Evolutionary conservation across 2,888 invertebrate genomes (phyloP), one percentile per base, ranked within the genome.

Genomic region (Temnothorax unifasciatus): DNA sequence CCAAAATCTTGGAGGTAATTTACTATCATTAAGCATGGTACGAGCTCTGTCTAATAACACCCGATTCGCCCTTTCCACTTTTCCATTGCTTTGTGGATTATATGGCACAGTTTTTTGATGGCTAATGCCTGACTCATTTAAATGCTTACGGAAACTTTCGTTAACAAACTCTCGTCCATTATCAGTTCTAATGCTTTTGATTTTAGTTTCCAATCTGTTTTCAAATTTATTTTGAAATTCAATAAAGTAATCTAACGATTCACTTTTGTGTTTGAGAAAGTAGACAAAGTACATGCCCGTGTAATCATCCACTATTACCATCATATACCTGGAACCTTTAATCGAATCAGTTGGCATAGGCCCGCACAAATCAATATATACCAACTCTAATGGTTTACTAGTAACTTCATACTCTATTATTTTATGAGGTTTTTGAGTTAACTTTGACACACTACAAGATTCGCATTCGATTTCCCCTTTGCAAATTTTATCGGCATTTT

Each of bases 221-320:
- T 50, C 50, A 50, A 50, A 50, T 6, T 50, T 50, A 18, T 6
- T 50, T 13, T 50, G 18, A 18, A 50, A 50, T 1, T 50, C 50
- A 50, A 50, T 50, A 50, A 50, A 50, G 2, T 50, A 50, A 18
- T 15, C 57, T 25, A 59, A 59, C 8, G 59, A 2, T 29, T 59
- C 29, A 59, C 15, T 59, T 2, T 59, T 59, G 15, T 8, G 6
- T 29, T 29, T 59, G 0, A 59, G 15, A 29, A 59, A 59, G 6
- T 59, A 59, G 1, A 59, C 18, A 2, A 59, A 61, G 6, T 61
- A 61, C 34, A 61, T 61, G 3, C 15, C 6, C 15, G 34, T 18
- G 61, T 61, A 61, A 61, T 61, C 61, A 34, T 61, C 61, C 15
- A 61, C 61, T 18, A 34, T 61, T 18, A 61, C 9, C 61, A 18